Evolutionary conservation across 2,113 vertebrate genomes (phyloP).

Genomic region (Rana temporaria): DNA sequence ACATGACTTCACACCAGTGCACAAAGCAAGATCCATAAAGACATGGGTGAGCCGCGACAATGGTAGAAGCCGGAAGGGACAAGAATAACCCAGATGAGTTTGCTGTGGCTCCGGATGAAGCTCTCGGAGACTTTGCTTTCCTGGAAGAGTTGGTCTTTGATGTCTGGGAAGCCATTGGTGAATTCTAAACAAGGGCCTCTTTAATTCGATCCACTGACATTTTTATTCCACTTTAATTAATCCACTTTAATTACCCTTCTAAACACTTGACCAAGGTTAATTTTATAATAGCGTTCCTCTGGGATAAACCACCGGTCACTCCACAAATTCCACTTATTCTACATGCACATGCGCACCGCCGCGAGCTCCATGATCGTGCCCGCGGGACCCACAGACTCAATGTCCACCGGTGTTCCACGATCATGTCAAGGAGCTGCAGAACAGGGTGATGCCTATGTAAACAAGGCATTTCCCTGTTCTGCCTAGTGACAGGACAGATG

Average conservation of each 20-base stretch:
- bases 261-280: constrained; percentile 3
- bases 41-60: no score
- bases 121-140: constrained; percentile 95
- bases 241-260: constrained; percentile 17
- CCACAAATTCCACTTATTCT: background rate
- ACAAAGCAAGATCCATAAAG: no score
- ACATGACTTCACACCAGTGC: no score
- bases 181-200: constrained; percentile 84
- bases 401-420: no score
- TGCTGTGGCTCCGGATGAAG: constrained; percentile 87
- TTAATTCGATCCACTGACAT: constrained; percentile 59
- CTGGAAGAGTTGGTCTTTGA: constrained; percentile 97
- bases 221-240: no score
- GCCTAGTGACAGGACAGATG: no score
- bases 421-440: no score
- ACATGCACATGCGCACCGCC: no score
- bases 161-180: constrained; percentile 93
- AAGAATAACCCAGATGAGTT: constrained; percentile 95
- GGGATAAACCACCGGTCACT: background rate
- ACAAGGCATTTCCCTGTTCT: no score
- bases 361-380: no score
- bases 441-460: no score
- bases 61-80: constrained; percentile 93
- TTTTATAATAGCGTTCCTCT: background rate
- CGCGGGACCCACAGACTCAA: no score